Percentiles rank a stretch among this genome's conserved stretches.
These are phyloP conservation scores for Umimayanthus chanpuru DNA, from an alignment of 92 coral and sea anemone species.

Conservation along the genomic window DNA sequence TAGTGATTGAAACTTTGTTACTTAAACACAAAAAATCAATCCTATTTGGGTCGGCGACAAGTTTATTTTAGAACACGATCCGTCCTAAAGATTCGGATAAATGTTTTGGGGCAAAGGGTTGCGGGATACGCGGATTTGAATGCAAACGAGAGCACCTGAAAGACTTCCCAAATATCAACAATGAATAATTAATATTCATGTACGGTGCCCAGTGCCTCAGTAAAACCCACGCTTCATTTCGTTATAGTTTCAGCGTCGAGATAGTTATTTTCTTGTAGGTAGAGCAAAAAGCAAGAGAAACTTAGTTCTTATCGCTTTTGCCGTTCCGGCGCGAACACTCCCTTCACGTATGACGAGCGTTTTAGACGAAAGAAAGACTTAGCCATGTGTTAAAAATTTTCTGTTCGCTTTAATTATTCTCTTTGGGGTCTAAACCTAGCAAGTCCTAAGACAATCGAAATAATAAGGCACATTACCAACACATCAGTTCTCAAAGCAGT, in stretches of 20 bases:
- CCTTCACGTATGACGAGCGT: neutral
- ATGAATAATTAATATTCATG: slow-evolving; percentile 63
- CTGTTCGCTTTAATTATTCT: neutral
- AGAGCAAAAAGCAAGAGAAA: neutral
- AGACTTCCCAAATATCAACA: slow-evolving; percentile 60
- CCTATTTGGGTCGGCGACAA: neutral
- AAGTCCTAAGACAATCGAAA: neutral
- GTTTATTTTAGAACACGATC: slow-evolving; percentile 41
- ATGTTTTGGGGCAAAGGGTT: slow-evolving; percentile 41
- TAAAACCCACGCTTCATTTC: neutral
- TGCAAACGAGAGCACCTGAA: slow-evolving; percentile 52
- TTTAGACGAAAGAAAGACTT: slow-evolving; percentile 3
- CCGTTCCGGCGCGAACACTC: neutral
- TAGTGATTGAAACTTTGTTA: neutral
- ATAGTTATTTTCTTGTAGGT: neutral
- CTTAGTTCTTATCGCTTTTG: neutral
- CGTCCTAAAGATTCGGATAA: slow-evolving; percentile 21
- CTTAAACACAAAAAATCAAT: slow-evolving; percentile 2
- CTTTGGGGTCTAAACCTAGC: neutral
- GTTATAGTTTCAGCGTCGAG: neutral
- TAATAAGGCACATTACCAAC: neutral
- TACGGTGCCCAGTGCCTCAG: slow-evolving; percentile 29
- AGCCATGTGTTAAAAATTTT: neutral
- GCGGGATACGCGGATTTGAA: slow-evolving; percentile 53
- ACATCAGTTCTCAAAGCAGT: neutral